Percentiles rank a stretch among this genome's conserved stretches.
Evolutionary conservation across 2,888 invertebrate genomes (phyloP).

Genomic region (Lutraria lutraria): DNA sequence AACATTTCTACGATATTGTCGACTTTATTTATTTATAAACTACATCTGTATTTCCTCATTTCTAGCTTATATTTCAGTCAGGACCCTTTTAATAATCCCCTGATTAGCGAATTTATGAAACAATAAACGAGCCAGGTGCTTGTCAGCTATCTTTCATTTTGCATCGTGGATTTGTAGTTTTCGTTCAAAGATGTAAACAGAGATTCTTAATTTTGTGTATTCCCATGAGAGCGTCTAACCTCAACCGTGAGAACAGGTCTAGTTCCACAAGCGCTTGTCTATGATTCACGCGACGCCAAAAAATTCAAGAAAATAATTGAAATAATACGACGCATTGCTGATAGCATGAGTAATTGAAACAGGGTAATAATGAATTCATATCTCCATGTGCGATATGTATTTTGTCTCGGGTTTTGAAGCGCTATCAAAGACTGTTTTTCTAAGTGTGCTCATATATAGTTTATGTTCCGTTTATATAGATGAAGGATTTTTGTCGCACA

Average conservation of each 20-base stretch:
- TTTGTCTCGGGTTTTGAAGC: not conserved
- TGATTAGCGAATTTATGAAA: constrained; percentile 20
- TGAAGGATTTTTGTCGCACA: no score
- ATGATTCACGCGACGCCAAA: constrained; percentile 36
- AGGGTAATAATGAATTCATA: constrained; percentile 19
- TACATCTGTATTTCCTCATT: not conserved
- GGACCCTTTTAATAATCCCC: constrained; percentile 8
- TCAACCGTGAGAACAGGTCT: constrained; percentile 30
- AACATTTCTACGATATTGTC: constrained; percentile 3
- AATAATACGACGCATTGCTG: constrained; percentile 20
- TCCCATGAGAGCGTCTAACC: constrained; percentile 16
- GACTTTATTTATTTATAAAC: not conserved
- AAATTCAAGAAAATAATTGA: constrained; percentile 34
- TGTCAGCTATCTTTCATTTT: constrained; percentile 1
- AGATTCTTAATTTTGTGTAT: constrained; percentile 34
- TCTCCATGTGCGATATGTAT: constrained; percentile 26
- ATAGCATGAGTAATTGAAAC: constrained; percentile 17
- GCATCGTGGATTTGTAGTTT: constrained; percentile 28
- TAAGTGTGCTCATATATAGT: not conserved
- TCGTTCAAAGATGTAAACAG: constrained; percentile 30
- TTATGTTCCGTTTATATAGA: no score
- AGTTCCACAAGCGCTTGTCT: constrained; percentile 24
- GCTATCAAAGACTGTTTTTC: not conserved
- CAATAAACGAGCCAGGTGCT: constrained; percentile 39
- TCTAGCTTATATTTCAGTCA: not conserved